Percentiles rank a stretch among this genome's conserved stretches.
Conservation (phyloP, 2,888 invertebrate species). For the Trachelus troglodyta region DNA sequence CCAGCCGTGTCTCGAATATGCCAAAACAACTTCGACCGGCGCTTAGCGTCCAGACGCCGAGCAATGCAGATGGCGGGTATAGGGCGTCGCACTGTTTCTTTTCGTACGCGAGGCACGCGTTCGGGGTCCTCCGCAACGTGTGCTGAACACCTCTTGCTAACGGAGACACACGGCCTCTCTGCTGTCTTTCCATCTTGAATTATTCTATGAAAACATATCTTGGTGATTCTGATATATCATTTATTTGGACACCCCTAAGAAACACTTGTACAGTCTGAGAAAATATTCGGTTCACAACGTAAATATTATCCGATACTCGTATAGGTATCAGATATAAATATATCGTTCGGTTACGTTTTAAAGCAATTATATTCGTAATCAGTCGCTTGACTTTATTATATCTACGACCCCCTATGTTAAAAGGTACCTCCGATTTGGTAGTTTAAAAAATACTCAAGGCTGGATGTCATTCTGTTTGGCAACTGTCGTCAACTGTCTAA, state of each 20-base stretch:
- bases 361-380: background rate
- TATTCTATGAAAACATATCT: background rate
- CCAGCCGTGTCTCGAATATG: slow-evolving; percentile 7
- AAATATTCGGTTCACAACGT: background rate
- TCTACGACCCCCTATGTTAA: background rate
- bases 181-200: background rate
- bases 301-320: background rate
- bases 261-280: background rate
- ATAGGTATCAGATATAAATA: background rate
- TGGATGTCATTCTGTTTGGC: background rate
- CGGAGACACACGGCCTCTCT: background rate
- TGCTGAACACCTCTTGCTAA: background rate
- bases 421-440: background rate
- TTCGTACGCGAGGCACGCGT: background rate
- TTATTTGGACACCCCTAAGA: background rate
- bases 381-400: background rate
- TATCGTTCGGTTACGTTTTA: background rate
- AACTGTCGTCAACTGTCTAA: slow-evolving; percentile 2
- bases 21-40: slow-evolving; percentile 7
- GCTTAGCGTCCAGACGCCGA: slow-evolving; percentile 7
- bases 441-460: background rate
- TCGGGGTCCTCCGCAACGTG: background rate
- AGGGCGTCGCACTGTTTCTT: slow-evolving; percentile 3
- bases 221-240: background rate
- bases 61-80: slow-evolving; percentile 4